These are phyloP conservation scores for Pachypanchax playfairii DNA, from an alignment of 2,113 vertebrate species.

Conservation along the genomic window DNA sequence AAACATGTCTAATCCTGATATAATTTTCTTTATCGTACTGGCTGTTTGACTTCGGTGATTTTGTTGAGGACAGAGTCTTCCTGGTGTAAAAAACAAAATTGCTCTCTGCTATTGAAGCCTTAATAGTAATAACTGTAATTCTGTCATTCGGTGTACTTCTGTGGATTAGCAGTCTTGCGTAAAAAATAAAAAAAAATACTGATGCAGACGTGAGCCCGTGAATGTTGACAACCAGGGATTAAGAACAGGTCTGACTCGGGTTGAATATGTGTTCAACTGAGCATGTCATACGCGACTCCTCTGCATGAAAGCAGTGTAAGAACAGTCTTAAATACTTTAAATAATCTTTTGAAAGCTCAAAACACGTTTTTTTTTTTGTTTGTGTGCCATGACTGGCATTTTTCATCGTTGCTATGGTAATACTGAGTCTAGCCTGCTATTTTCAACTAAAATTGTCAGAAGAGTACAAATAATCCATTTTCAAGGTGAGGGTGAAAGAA, in stretches of 20 bases:
- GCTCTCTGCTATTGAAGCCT: conserved; percentile 5
- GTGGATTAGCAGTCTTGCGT: conserved; percentile 14
- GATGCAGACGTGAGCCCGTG: conserved; percentile 17
- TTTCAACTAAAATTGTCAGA: conserved; percentile 30
- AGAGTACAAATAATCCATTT: conserved; percentile 33
- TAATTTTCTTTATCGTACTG: no score
- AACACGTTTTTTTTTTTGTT: neutral
- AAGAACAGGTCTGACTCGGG: conserved; percentile 9
- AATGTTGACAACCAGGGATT: conserved; percentile 45
- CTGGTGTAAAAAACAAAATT: neutral
- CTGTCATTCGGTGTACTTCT: conserved; percentile 3
- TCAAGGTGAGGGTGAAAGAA: conserved; percentile 17
- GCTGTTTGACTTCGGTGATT: neutral
- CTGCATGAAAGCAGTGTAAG: conserved; percentile 20
- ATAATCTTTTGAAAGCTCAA: conserved; percentile 44
- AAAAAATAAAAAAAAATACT: neutral
- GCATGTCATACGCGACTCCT: conserved; percentile 28
- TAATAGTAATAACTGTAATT: neutral
- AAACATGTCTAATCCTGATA: no score
- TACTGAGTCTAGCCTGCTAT: conserved; percentile 15
- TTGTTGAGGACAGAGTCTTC: neutral
- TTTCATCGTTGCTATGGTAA: conserved; percentile 29
- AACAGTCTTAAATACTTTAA: conserved; percentile 45
- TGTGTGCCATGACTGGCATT: conserved; percentile 19
- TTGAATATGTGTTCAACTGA: conserved; percentile 45